phyloP scores from a whole-genome alignment of 2,113 vertebrate species.

The Crotalus helleri region DNA sequence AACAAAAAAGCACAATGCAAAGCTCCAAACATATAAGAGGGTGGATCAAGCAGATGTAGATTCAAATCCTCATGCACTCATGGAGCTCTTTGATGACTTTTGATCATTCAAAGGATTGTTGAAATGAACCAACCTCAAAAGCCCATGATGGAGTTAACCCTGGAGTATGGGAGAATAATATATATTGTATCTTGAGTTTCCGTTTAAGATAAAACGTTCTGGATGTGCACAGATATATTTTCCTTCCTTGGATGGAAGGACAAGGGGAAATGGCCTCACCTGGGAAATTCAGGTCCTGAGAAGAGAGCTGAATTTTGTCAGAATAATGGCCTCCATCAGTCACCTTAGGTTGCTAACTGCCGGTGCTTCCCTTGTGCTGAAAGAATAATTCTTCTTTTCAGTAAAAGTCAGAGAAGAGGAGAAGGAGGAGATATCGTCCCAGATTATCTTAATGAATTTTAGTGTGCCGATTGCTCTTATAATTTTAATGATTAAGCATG shows the following conservation, averaged over 20 bases:
- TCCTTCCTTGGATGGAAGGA: not conserved
- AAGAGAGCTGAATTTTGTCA: not conserved
- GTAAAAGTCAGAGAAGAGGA: conserved; percentile 31
- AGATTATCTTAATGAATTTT: conserved; percentile 37
- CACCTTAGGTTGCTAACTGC: not conserved
- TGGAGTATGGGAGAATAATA: not conserved
- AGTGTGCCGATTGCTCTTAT: conserved; percentile 32
- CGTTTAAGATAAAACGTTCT: not conserved
- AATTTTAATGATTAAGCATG: conserved; percentile 51
- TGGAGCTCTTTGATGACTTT: not conserved
- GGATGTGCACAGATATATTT: not conserved
- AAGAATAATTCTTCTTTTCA: conserved; percentile 19
- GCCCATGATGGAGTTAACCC: not conserved
- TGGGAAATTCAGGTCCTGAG: not conserved
- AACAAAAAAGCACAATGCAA: not conserved
- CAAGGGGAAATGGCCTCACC: not conserved
- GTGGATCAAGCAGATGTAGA: not conserved
- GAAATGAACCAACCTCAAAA: not conserved
- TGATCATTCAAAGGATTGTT: not conserved
- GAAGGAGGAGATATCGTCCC: not conserved
- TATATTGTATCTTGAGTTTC: not conserved
- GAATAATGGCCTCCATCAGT: not conserved
- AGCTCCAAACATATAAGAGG: not conserved
- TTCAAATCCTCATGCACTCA: not conserved
- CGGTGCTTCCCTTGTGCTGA: not conserved